phyloP scores from a whole-genome alignment of 2,113 vertebrate species.

The Colaptes auratus region DNA sequence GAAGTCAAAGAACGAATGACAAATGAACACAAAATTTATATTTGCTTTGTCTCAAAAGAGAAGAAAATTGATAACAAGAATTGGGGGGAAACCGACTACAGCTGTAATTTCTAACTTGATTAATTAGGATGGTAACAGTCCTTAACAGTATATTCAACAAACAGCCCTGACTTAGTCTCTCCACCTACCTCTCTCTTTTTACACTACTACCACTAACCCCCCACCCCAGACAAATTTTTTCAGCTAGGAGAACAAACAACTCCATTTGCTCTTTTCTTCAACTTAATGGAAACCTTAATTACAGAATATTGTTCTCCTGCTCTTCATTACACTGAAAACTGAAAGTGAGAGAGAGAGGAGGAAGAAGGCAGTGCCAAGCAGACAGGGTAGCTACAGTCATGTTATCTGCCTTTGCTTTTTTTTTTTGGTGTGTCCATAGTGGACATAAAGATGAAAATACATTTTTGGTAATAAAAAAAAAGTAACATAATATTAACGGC shows the following conservation, averaged over 20 bases:
- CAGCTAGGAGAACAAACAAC: conserved; percentile 95
- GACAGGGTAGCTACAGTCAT: conserved; percentile 77
- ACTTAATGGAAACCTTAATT: conserved; percentile 99
- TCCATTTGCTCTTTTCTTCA: conserved; percentile 98
- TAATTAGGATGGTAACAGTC: conserved; percentile 96
- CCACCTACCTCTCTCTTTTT: conserved; percentile 84
- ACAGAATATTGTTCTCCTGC: conserved; percentile 96
- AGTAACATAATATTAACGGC: conserved; percentile 67
- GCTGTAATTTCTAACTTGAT: conserved; percentile 99
- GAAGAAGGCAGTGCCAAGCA: conserved; percentile 75
- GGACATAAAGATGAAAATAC: conserved; percentile 77
- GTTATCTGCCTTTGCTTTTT: conserved; percentile 62
- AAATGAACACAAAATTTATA: conserved; percentile 93
- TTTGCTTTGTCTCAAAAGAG: conserved; percentile 98
- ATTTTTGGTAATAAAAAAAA: conserved; percentile 55
- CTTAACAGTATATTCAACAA: conserved; percentile 92
- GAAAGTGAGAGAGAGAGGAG: conserved; percentile 73
- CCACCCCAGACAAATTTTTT: conserved; percentile 83
- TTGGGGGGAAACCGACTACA: conserved; percentile 86
- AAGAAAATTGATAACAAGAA: conserved; percentile 96
- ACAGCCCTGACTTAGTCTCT: conserved; percentile 90
- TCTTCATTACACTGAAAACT: conserved; percentile 91
- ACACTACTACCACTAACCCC: conserved; percentile 77
- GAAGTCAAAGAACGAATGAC: conserved; percentile 90
- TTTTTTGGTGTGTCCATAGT: conserved; percentile 64